Base-by-base conservation (phyloP, 2,113 vertebrate genomes). In the Thymallus thymallus region DNA sequence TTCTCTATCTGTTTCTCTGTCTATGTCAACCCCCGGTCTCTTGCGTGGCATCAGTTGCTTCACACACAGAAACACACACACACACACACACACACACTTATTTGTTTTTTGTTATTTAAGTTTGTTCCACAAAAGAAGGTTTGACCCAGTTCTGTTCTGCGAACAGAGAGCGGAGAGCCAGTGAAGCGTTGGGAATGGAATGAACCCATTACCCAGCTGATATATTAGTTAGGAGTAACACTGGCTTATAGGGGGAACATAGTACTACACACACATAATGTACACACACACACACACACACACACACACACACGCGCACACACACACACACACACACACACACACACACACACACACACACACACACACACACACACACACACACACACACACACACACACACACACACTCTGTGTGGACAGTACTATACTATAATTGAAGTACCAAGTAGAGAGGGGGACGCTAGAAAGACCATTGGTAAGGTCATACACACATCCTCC, bases 281-380 rank as follows among this genome's bases (percentile, higher is more conserved):
- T 58, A 30, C 23, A 56, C 60, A 9, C 60, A 24, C 60, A 29
- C 61, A 63, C 41, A 48, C 79, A 81, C 78, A 73, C 23, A 4
- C 76, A 35, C 71, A 2, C 23, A 13, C 74, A 70, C 64, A 20
- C 30, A 66, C 65, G 71, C 72, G 78, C 77, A 75, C 51, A 83
- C 68, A 70, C 26, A 70, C 26, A 56, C 46, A 32, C 73, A 48
- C 51, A 63, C 22, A 16, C 68, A 16, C 68, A 48, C 32, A 48
- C 22, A 48, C 41, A 46, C 66, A 46, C 41, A 68, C 29, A 67
- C 45, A 23, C 41, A 69, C 41, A 69, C 20, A 69, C 22, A 45
- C 35, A 22, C 35, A 35, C 46, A 48, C 46, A 14, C 46, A 14
- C 12, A 14, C 46, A 48, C 46, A 48, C 55, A n/a, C 13, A n/a